Percentiles rank a stretch among this genome's conserved stretches.
phyloP scores from a whole-genome alignment of 2,797 vertebrate genomes.

The Eidolon dupreanum region DNA sequence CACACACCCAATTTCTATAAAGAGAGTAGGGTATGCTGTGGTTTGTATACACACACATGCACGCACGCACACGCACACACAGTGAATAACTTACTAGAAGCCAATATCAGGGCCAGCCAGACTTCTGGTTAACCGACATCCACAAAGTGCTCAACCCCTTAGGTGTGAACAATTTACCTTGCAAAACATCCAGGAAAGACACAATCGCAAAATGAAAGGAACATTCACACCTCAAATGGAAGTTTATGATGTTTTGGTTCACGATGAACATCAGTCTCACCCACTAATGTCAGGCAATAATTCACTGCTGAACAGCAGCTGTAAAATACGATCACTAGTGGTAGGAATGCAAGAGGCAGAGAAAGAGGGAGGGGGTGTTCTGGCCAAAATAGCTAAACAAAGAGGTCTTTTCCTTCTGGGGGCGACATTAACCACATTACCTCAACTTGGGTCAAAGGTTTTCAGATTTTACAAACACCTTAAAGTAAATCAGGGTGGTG shows the following conservation, averaged over 20 bases:
- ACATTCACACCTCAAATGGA: slow-evolving; percentile 34
- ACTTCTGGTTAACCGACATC: not conserved
- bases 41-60: not conserved
- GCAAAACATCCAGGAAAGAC: not conserved
- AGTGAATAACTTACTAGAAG: accelerated
- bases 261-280: slow-evolving; percentile 29
- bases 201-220: not conserved
- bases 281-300: slow-evolving; percentile 24
- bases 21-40: not conserved
- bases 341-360: not conserved
- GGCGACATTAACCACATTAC: not conserved
- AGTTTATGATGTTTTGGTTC: slow-evolving; percentile 62
- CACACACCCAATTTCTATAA: not conserved
- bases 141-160: not conserved
- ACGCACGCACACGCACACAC: no score
- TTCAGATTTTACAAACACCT: slow-evolving; percentile 8
- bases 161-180: not conserved
- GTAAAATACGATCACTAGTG: slow-evolving; percentile 44
- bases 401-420: not conserved
- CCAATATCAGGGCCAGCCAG: not conserved
- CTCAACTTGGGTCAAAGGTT: slow-evolving; percentile 1
- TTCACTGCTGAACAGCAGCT: slow-evolving; percentile 14
- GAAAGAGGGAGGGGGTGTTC: not conserved
- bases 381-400: not conserved
- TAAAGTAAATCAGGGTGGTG: not conserved